A percentile compares a stretch with the other conserved stretches of the same genome.
phyloP scores from a whole-genome alignment of 2,113 vertebrate species.

The Piprites chloris region DNA sequence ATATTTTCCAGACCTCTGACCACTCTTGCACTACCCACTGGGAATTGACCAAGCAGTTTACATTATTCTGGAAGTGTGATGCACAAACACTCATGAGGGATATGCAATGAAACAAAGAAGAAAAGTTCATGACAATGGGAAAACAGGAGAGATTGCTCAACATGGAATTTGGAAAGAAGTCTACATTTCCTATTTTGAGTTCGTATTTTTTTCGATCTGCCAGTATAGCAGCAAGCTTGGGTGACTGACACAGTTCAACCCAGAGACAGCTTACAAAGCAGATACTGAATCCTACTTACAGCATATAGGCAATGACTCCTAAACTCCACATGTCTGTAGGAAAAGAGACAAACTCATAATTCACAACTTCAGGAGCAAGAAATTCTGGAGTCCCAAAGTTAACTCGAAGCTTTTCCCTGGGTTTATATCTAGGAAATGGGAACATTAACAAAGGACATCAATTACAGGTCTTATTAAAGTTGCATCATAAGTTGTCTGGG shows the following conservation, averaged over 20 bases:
- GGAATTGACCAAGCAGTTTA: neutral
- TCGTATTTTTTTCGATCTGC: neutral
- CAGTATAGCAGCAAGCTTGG: neutral
- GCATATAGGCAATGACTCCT: conserved; percentile 95
- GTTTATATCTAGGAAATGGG: conserved; percentile 84
- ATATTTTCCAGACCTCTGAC: neutral
- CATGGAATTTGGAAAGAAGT: neutral
- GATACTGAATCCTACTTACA: conserved; percentile 78
- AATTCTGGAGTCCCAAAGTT: conserved; percentile 98
- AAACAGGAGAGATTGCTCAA: neutral
- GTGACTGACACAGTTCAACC: neutral
- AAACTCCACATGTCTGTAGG: conserved; percentile 98
- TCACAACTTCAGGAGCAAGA: conserved; percentile 95
- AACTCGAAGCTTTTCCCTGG: conserved; percentile 92
- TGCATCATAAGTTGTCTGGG: neutral
- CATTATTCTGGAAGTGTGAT: neutral
- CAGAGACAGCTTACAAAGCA: neutral
- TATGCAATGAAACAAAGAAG: neutral
- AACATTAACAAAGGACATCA: neutral
- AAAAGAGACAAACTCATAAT: conserved; percentile 97
- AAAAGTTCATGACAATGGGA: neutral
- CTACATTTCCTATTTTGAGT: neutral
- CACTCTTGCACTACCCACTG: neutral
- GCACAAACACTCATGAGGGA: neutral
- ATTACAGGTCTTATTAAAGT: neutral